Evolutionary conservation across 2,797 vertebrate genomes (phyloP).

Genomic region (Parambassis ranga): DNA sequence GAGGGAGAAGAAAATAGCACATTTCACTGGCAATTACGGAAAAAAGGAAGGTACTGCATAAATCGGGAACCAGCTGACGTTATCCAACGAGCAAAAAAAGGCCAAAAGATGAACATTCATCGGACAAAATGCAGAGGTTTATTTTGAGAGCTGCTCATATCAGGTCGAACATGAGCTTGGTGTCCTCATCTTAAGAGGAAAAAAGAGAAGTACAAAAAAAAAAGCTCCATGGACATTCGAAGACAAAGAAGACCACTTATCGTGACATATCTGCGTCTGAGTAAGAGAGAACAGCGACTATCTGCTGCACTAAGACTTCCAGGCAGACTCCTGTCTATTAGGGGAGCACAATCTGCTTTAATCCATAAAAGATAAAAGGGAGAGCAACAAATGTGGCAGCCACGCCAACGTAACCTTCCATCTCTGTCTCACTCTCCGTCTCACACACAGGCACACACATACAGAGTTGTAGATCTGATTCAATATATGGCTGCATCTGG

Average conservation of each 20-base stretch:
- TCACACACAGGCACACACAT: slow-evolving; percentile 23
- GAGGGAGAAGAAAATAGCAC: slow-evolving; percentile 60
- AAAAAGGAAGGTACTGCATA: slow-evolving; percentile 14
- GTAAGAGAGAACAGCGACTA: slow-evolving; percentile 18
- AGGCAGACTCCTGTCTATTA: slow-evolving; percentile 22
- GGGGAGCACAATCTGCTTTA: slow-evolving; percentile 40
- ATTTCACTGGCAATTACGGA: slow-evolving; percentile 67
- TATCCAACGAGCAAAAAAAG: slow-evolving; percentile 33
- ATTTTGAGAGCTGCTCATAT: slow-evolving; percentile 1
- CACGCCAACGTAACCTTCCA: slow-evolving; percentile 41
- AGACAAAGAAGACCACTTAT: slow-evolving; percentile 64
- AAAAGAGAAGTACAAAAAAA: slow-evolving; percentile 1
- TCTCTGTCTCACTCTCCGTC: slow-evolving; percentile 21
- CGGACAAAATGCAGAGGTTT: slow-evolving; percentile 9
- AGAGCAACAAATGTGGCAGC: slow-evolving; percentile 60
- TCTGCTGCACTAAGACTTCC: slow-evolving; percentile 19
- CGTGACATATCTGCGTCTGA: slow-evolving; percentile 27
- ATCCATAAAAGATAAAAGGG: slow-evolving; percentile 59
- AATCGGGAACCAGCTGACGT: slow-evolving; percentile 35
- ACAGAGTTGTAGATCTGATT: slow-evolving; percentile 60
- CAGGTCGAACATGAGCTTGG: slow-evolving; percentile 29
- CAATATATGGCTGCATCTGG: slow-evolving; percentile 76
- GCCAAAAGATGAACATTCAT: slow-evolving; percentile 1
- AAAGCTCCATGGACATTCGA: slow-evolving; percentile 23
- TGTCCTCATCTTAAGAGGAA: slow-evolving; percentile 11